These are phyloP conservation scores for Phrynosoma platyrhinos DNA, from an alignment of 2,113 vertebrate genomes.

Conservation along the genomic window DNA sequence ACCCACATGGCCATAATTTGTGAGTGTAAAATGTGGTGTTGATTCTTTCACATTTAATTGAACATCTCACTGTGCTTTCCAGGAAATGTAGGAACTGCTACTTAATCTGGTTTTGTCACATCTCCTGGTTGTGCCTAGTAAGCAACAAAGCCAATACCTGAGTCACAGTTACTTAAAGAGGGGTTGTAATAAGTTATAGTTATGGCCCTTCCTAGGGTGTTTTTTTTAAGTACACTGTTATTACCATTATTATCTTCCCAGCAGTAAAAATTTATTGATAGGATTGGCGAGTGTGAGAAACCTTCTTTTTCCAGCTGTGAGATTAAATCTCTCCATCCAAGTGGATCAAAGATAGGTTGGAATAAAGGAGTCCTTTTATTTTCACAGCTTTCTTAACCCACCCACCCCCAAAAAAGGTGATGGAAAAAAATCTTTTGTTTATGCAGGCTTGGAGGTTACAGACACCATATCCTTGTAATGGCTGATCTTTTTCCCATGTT, in stretches of 20 bases:
- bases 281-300: slow-evolving; percentile 60
- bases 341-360: slow-evolving; percentile 21
- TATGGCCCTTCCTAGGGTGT: slow-evolving; percentile 73
- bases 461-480: not conserved
- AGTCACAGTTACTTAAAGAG: slow-evolving; percentile 71
- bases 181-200: slow-evolving; percentile 75
- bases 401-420: rapidly evolving
- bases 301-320: slow-evolving; percentile 52
- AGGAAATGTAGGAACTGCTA: not conserved
- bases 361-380: not conserved
- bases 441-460: not conserved
- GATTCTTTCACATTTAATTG: not conserved
- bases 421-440: not conserved
- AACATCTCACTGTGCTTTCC: not conserved
- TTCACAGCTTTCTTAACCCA: not conserved
- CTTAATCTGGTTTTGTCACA: slow-evolving; percentile 43
- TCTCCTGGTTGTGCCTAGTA: slow-evolving; percentile 21
- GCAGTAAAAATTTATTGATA: slow-evolving; percentile 79
- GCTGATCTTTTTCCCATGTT: not conserved
- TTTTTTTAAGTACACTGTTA: slow-evolving; percentile 69
- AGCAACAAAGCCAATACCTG: slow-evolving; percentile 63
- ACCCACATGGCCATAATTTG: not conserved
- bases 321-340: slow-evolving; percentile 59
- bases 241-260: slow-evolving; percentile 78
- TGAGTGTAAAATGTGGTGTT: not conserved